Evolutionary conservation across 2,888 invertebrate genomes (phyloP).

Genomic region (Hyles lineata): DNA sequence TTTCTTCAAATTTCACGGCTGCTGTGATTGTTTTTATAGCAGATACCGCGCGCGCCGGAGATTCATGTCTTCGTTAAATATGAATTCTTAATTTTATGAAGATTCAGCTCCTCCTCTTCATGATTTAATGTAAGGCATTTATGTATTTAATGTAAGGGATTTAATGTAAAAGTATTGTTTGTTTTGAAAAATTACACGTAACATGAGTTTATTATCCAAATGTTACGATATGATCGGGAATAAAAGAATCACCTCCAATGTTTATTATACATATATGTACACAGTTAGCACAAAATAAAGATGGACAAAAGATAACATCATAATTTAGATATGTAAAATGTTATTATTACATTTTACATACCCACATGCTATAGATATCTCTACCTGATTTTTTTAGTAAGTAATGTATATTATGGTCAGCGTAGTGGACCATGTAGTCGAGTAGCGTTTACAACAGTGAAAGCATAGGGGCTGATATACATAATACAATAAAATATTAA

Average conservation of each 20-base stretch:
- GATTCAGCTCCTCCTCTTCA: slow-evolving; percentile 69
- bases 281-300: too few species aligned
- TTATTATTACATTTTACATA: too few species aligned
- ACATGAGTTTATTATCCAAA: background rate
- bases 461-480: too few species aligned
- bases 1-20: slow-evolving; percentile 76
- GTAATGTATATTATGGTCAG: too few species aligned
- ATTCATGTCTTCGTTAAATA: slow-evolving; percentile 80
- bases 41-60: slow-evolving; percentile 60
- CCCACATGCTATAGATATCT: too few species aligned
- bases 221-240: background rate
- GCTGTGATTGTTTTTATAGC: slow-evolving; percentile 79
- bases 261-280: background rate
- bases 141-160: slow-evolving; percentile 59
- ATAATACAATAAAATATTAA: background rate
- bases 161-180: slow-evolving; percentile 47
- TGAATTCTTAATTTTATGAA: slow-evolving; percentile 83
- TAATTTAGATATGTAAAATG: too few species aligned
- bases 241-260: background rate
- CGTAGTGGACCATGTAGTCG: too few species aligned
- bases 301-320: too few species aligned
- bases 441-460: too few species aligned
- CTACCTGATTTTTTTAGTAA: too few species aligned
- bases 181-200: slow-evolving; percentile 31
- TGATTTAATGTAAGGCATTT: slow-evolving; percentile 61